Conservation (phyloP, 2,113 vertebrate species). For the Australoheros scitulus region DNA sequence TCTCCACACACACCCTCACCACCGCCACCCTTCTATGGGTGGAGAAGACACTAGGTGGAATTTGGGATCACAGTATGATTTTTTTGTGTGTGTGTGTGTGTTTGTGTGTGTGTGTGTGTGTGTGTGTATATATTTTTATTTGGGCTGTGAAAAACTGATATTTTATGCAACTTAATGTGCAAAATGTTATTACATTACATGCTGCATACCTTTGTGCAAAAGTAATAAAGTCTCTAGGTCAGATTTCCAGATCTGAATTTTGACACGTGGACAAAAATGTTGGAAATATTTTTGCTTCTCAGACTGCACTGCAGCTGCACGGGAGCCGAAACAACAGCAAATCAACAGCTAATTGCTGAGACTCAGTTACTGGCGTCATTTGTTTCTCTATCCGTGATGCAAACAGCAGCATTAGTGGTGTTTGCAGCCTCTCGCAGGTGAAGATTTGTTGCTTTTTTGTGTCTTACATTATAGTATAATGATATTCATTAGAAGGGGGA, state of each 20-base stretch:
- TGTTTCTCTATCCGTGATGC: background rate
- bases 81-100: background rate
- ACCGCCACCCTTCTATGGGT: background rate
- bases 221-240: background rate
- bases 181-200: background rate
- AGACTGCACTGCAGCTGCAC: background rate
- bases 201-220: background rate
- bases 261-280: background rate
- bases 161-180: background rate
- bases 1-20: background rate
- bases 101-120: background rate
- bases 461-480: background rate
- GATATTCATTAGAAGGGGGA: background rate
- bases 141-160: background rate
- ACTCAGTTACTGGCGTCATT: background rate
- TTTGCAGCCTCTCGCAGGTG: background rate
- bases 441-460: background rate
- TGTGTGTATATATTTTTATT: background rate
- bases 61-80: conserved; percentile 8
- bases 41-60: background rate
- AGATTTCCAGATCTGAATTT: background rate
- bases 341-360: background rate
- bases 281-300: background rate
- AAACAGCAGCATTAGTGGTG: background rate
- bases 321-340: background rate